Evolutionary conservation across 37 sponge, comb jelly and placozoan genomes (phyloP).

Genomic region (Dysidea cf. avara): DNA sequence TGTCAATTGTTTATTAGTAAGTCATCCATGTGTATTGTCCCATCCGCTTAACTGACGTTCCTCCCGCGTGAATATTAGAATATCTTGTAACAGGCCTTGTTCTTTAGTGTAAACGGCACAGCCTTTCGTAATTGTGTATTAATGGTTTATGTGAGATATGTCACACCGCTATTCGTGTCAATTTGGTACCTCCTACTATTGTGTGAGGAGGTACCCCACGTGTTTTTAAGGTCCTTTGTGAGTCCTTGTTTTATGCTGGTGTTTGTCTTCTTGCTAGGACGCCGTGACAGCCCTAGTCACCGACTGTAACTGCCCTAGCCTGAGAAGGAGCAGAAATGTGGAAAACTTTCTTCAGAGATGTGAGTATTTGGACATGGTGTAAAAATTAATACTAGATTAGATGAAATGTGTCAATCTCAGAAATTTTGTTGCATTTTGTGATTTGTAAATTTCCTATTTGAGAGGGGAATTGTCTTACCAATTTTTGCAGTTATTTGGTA

Average conservation of each 20-base stretch:
- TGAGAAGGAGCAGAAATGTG: conserved; percentile 86
- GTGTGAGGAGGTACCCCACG: background rate
- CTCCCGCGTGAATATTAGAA: background rate
- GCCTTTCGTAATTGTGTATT: background rate
- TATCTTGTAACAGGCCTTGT: background rate
- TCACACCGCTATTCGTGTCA: background rate
- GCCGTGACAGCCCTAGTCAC: conserved; percentile 74
- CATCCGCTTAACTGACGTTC: background rate
- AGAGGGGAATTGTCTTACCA: no score
- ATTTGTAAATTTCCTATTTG: no score
- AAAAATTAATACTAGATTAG: no score
- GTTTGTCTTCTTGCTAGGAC: conserved; percentile 58
- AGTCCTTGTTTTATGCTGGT: background rate
- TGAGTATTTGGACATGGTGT: conserved; percentile 72
- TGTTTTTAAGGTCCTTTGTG: background rate
- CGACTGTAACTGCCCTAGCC: conserved; percentile 73
- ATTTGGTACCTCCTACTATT: background rate
- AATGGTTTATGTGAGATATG: background rate
- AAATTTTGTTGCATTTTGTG: no score
- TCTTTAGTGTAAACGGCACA: no score
- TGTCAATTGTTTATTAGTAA: conserved; percentile 66
- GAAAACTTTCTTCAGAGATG: conserved; percentile 88
- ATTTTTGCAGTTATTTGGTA: no score
- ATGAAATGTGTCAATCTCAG: no score
- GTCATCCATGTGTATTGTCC: no score